Evolutionary conservation across 2,113 vertebrate species (phyloP).

Genomic region (Trichomycterus rosablanca): DNA sequence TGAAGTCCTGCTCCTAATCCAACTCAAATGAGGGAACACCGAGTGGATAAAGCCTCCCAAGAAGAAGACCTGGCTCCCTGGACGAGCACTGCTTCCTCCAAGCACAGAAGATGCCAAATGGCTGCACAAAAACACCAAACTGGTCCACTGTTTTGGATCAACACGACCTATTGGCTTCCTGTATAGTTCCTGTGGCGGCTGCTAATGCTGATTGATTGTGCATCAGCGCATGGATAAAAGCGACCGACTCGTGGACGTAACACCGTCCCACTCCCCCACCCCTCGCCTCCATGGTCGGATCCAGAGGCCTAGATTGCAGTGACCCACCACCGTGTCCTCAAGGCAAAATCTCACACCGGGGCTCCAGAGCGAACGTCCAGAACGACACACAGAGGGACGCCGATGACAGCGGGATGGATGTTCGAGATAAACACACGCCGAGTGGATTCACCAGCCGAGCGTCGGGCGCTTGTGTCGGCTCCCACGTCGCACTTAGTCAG

Average conservation of each 20-base stretch:
- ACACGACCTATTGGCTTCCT: slow-evolving; percentile 35
- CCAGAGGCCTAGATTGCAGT: background rate
- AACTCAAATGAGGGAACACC: background rate
- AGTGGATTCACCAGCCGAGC: slow-evolving; percentile 10
- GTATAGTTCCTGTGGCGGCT: slow-evolving; percentile 48
- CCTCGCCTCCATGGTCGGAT: slow-evolving; percentile 3
- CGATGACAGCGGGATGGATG: slow-evolving; percentile 2
- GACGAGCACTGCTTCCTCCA: slow-evolving; percentile 1
- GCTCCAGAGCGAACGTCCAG: slow-evolving; percentile 4
- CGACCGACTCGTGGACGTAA: background rate
- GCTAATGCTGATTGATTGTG: slow-evolving; percentile 37
- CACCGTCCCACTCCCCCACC: slow-evolving; percentile 13
- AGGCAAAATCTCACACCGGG: background rate
- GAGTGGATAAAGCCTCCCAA: background rate
- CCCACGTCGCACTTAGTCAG: slow-evolving; percentile 42
- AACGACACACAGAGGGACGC: background rate
- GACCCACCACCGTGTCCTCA: background rate
- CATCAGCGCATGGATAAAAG: slow-evolving; percentile 4
- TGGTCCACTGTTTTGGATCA: slow-evolving; percentile 36
- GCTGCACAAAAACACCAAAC: slow-evolving; percentile 41
- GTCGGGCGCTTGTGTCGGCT: slow-evolving; percentile 13
- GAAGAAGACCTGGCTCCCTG: background rate
- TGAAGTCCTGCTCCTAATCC: background rate
- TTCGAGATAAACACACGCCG: background rate
- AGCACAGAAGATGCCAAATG: slow-evolving; percentile 18